phyloP scores from a whole-genome alignment of 1,140 invertebrate genomes.

The Monomorium pharaonis region DNA sequence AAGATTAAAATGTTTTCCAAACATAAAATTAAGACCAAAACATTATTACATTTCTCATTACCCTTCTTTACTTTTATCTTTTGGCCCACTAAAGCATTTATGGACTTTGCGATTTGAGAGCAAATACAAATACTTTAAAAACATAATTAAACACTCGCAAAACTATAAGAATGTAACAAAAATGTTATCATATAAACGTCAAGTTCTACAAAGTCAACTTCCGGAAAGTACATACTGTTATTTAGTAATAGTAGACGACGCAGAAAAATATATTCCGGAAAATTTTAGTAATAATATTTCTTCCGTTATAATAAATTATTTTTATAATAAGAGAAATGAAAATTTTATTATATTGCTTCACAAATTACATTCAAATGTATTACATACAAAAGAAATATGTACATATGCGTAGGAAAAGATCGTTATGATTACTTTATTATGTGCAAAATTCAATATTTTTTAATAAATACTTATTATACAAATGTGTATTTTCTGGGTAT shows the following conservation, averaged over 20 bases:
- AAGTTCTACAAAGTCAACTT: slow-evolving; percentile 1
- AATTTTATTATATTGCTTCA: slow-evolving; percentile 1
- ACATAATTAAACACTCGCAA: slow-evolving; percentile 5
- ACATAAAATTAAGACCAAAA: slow-evolving; percentile 23
- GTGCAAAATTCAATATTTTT: slow-evolving; percentile 14
- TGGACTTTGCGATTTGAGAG: slow-evolving; percentile 28
- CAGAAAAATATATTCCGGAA: background rate
- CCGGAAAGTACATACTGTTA: background rate
- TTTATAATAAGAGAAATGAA: background rate
- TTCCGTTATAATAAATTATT: slow-evolving; percentile 19
- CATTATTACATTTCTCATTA: slow-evolving; percentile 27
- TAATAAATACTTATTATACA: background rate
- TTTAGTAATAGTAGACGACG: background rate
- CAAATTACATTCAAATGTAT: slow-evolving; percentile 2
- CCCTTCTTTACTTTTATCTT: background rate
- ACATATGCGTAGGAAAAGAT: slow-evolving; percentile 6
- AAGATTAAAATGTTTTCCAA: background rate
- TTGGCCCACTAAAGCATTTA: slow-evolving; percentile 15
- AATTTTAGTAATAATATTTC: background rate
- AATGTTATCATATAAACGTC: slow-evolving; percentile 4
- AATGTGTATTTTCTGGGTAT: slow-evolving; percentile 6
- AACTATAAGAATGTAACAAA: slow-evolving; percentile 11
- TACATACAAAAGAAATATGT: slow-evolving; percentile 7
- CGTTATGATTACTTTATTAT: background rate
- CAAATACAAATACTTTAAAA: slow-evolving; percentile 5